Conservation (phyloP, 2,888 invertebrate species). For the Macropis europaea region DNA sequence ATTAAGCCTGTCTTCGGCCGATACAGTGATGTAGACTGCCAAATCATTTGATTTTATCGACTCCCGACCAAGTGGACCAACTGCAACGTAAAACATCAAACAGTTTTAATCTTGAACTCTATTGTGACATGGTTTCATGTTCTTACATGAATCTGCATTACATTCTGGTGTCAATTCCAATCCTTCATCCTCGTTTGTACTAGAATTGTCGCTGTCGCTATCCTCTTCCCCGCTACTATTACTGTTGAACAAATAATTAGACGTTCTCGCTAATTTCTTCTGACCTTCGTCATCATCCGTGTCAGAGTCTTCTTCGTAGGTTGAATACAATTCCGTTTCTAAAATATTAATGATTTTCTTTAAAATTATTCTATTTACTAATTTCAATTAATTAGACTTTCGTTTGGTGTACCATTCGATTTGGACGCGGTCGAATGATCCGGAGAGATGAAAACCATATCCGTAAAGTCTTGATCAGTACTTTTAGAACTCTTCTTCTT, state of each 20-base stretch:
- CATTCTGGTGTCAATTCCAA: constrained; percentile 69
- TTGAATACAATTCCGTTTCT: constrained; percentile 72
- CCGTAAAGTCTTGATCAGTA: constrained; percentile 83
- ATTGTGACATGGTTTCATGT: too few relatives aligned
- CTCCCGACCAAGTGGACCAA: constrained; percentile 49
- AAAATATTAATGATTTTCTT: constrained; percentile 36
- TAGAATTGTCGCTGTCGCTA: constrained; percentile 80
- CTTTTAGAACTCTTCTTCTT: constrained; percentile 82
- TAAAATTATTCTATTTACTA: neutral
- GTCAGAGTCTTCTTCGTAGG: constrained; percentile 84
- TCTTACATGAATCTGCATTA: constrained; percentile 60
- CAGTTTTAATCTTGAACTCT: neutral
- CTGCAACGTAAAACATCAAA: constrained; percentile 34
- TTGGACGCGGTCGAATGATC: constrained; percentile 65
- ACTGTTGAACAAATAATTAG: constrained; percentile 89
- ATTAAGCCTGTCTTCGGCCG: constrained; percentile 85
- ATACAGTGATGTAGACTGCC: constrained; percentile 86
- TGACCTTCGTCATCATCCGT: constrained; percentile 86
- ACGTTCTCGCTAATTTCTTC: constrained; percentile 87
- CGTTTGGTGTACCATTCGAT: constrained; percentile 58
- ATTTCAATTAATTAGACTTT: neutral
- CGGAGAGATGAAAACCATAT: constrained; percentile 83
- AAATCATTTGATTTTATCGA: constrained; percentile 55
- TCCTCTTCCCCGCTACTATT: constrained; percentile 83
- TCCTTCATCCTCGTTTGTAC: constrained; percentile 77